Base-by-base conservation (phyloP, 2,888 invertebrate genomes). In the Nymphalis urticae region DNA sequence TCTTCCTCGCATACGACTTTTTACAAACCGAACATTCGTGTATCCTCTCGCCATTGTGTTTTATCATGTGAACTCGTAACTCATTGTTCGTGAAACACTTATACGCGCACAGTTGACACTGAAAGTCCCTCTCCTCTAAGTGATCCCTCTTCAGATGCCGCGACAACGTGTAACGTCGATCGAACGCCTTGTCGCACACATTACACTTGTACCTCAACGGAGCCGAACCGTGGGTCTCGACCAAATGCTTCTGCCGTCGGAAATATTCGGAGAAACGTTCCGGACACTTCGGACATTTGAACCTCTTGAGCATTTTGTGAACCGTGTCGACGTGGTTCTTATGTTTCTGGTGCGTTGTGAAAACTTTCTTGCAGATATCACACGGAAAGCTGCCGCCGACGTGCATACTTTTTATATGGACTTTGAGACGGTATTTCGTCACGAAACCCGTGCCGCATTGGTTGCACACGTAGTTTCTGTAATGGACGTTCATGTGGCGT, bases 401-500 rank as follows among this genome's bases (percentile, higher is more conserved):
- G 9, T 91, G 91, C 79, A 87, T 84, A 16, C 85, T 84, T 68
- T 90, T 89, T 0, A 79, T 75, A 32, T 91, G 91, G 0, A 89
- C 88, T 76, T 89, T 89, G 4, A 91, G 67, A 8, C 87, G 76
- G 51, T 88, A 87, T 72, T 85, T 86, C 0, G 90, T 91, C 0
- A 89, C 84, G 54, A 88, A 91, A 0, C 92, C 91, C 0, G 86
- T 80, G 0, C 90, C 91, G 27, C 90, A 91, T 5, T 86, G 86
- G 17, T 84, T 84, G 66, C 90, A 91, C 0, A 90, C 85, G 27
- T 86, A 89, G 21, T 90, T 90, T 36, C 89, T 83, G 68, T 82
- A 92, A 70, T 92, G 91, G 0, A 85, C 83, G 7, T 91, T 91
- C 92, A 92, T 92, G 69, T 92, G 91, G 0, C 89, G 66, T 47